Conservation (phyloP, 2,113 vertebrate species). For the Sebastes fasciatus region DNA sequence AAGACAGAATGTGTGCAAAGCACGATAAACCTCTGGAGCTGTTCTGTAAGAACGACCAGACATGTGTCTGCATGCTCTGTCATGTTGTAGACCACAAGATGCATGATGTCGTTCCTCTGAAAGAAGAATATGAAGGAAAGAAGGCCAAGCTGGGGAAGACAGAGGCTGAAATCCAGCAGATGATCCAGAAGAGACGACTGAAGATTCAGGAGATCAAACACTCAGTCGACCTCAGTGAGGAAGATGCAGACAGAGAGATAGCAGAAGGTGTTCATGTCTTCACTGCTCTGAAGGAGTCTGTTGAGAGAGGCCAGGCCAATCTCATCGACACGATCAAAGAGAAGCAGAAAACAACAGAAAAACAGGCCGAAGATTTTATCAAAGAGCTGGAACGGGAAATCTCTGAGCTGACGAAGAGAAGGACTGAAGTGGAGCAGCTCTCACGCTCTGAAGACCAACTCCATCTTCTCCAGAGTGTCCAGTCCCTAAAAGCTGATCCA, state of each 20-base stretch:
- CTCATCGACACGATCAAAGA: no score
- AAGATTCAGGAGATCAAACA: conserved; percentile 5
- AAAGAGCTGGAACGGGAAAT: no score
- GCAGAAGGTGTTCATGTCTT: conserved; percentile 6
- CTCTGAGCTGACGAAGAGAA: no score
- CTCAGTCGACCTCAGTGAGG: neutral
- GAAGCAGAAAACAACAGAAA: no score
- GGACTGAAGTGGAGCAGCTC: no score
- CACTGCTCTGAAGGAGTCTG: neutral
- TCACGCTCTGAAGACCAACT: no score
- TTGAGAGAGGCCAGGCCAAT: no score
- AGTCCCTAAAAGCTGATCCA: no score
- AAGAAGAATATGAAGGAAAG: neutral
- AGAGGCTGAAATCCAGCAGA: neutral
- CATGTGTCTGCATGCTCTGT: conserved; percentile 27
- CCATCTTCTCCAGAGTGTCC: no score
- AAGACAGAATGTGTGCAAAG: conserved; percentile 33
- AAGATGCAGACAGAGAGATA: neutral
- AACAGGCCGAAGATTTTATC: no score
- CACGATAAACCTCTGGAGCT: conserved; percentile 45
- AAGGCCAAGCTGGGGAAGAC: neutral
- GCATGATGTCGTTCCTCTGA: neutral
- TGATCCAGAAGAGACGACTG: conserved; percentile 7
- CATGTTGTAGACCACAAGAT: conserved; percentile 1
- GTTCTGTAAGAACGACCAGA: conserved; percentile 45